phyloP scores from a whole-genome alignment of 2,113 vertebrate species.

The Muscicapa adusta region DNA sequence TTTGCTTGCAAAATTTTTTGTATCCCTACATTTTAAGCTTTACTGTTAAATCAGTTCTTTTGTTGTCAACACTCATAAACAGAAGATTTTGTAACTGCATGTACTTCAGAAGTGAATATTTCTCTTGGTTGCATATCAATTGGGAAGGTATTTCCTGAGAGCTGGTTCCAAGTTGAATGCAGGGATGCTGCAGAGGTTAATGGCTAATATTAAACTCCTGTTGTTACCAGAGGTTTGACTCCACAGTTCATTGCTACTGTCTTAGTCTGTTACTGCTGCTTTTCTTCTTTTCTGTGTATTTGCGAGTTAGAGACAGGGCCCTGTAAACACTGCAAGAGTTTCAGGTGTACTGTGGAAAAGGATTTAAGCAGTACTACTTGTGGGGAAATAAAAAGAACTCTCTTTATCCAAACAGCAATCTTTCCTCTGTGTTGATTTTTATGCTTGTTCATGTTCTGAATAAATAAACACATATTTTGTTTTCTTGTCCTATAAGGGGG shows the following conservation, averaged over 20 bases:
- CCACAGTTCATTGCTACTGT: constrained; percentile 22
- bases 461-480: background rate
- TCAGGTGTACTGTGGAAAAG: background rate
- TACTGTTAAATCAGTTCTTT: background rate
- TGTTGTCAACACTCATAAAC: background rate
- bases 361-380: background rate
- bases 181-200: constrained; percentile 25
- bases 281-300: background rate
- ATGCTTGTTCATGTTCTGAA: background rate
- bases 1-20: background rate
- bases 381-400: background rate
- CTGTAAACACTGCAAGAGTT: background rate
- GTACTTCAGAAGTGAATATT: background rate
- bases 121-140: background rate
- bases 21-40: background rate
- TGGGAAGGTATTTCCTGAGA: background rate
- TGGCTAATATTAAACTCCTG: constrained; percentile 22
- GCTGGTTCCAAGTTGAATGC: background rate
- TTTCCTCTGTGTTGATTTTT: background rate
- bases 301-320: background rate
- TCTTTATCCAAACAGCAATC: background rate
- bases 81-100: background rate
- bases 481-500: background rate
- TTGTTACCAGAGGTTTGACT: constrained; percentile 26
- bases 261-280: background rate